Evolutionary conservation across 2,888 invertebrate species (phyloP).

Genomic region (Melieria omissa): DNA sequence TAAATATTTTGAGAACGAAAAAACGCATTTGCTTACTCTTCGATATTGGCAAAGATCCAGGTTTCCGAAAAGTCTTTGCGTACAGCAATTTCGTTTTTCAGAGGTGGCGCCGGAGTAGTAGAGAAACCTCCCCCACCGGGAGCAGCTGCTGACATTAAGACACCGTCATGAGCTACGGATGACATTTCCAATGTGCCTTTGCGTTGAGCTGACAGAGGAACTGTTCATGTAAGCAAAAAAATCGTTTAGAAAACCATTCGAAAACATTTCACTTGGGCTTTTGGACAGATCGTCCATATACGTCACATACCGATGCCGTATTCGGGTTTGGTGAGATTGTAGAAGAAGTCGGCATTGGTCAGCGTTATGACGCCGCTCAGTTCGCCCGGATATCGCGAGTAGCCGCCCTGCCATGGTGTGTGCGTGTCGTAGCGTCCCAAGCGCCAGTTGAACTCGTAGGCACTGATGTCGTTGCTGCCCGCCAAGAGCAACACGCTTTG

Average conservation of each 20-base stretch:
- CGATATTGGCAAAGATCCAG: constrained; percentile 72
- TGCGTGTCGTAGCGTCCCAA: constrained; percentile 72
- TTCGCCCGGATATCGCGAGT: constrained; percentile 59
- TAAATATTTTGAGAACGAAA: not conserved
- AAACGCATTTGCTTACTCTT: constrained; percentile 45
- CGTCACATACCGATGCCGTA: not conserved
- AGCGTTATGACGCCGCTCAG: constrained; percentile 60
- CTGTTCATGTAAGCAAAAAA: not conserved
- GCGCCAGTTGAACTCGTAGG: constrained; percentile 72
- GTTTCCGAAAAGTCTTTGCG: constrained; percentile 79
- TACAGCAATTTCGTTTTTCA: constrained; percentile 35
- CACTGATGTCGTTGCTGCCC: constrained; percentile 70
- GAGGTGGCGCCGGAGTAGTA: not conserved
- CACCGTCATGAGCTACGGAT: not conserved
- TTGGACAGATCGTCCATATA: not conserved
- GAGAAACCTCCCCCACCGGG: not conserved
- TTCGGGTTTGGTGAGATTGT: constrained; percentile 54
- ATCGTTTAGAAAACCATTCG: not conserved
- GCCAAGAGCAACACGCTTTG: constrained; percentile 80
- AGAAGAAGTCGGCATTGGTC: constrained; percentile 63
- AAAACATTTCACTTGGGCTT: not conserved
- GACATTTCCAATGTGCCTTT: not conserved
- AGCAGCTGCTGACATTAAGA: not conserved
- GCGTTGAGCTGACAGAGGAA: no score
- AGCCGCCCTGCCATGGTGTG: constrained; percentile 63